Percentiles rank a stretch among this genome's conserved stretches.
These are phyloP conservation scores for Brassicogethes aeneus DNA, from an alignment of 2,888 invertebrate genomes.

Conservation along the genomic window DNA sequence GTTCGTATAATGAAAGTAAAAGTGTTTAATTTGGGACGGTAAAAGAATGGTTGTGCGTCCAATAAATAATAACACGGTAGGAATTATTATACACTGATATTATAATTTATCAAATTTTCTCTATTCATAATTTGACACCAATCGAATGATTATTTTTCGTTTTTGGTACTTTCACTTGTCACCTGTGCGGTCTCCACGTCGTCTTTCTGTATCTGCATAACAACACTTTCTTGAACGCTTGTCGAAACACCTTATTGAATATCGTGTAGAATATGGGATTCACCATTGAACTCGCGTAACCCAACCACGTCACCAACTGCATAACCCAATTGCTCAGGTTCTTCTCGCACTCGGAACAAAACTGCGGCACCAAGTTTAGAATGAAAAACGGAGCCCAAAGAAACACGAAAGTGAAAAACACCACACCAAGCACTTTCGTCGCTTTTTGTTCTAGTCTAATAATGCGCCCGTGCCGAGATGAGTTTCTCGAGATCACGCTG, in stretches of 20 bases:
- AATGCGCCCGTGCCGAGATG: conserved; percentile 73
- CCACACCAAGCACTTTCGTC: conserved; percentile 89
- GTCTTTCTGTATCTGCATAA: conserved; percentile 63
- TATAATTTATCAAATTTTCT: no score
- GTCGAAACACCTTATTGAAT: conserved; percentile 88
- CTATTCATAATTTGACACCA: background rate
- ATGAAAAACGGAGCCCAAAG: conserved; percentile 96
- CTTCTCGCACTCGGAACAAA: conserved; percentile 73
- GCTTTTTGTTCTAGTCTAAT: conserved; percentile 91
- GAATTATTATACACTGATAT: no score
- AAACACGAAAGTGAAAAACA: conserved; percentile 89
- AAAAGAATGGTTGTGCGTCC: no score
- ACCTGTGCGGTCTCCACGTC: conserved; percentile 49
- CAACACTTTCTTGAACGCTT: conserved; percentile 81
- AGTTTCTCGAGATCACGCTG: conserved; percentile 72
- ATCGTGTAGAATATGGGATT: conserved; percentile 95
- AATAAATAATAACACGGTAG: no score
- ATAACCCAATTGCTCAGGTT: conserved; percentile 70
- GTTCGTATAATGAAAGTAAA: no score
- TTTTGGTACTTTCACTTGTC: conserved; percentile 34
- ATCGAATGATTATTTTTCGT: background rate
- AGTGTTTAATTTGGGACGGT: no score
- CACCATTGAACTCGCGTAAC: conserved; percentile 89
- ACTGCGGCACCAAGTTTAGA: conserved; percentile 74
- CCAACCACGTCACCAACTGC: conserved; percentile 85